phyloP scores from a whole-genome alignment of 2,888 invertebrate species.

The Bursaphelenchus okinawaensis region DNA sequence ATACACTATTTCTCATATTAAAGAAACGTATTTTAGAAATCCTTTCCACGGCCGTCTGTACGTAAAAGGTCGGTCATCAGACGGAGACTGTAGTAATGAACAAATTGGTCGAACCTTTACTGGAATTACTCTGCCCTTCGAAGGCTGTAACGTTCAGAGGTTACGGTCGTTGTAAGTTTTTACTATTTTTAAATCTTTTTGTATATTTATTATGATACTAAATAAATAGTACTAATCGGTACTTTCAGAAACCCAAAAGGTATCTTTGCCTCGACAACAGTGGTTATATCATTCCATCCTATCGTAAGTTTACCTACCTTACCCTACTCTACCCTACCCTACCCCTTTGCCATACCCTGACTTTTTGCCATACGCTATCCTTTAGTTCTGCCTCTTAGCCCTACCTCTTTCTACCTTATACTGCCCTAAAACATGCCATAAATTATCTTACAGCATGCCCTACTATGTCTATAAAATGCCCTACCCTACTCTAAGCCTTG shows the following conservation, averaged over 20 bases:
- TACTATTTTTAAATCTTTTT: neutral
- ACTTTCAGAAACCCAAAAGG: slow-evolving; percentile 26
- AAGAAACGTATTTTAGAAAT: slow-evolving; percentile 20
- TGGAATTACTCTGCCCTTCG: slow-evolving; percentile 27
- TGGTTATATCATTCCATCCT: slow-evolving; percentile 30
- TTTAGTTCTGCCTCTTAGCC: too few species aligned
- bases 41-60: slow-evolving; percentile 28
- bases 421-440: too few species aligned
- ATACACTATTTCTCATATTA: too few species aligned
- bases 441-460: too few species aligned
- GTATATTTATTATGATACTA: neutral
- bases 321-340: neutral
- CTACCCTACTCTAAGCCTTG: too few species aligned
- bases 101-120: slow-evolving; percentile 30
- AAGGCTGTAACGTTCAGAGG: slow-evolving; percentile 24
- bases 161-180: slow-evolving; percentile 26
- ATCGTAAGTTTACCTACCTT: slow-evolving; percentile 20
- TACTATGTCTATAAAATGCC: too few species aligned
- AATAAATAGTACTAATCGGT: neutral
- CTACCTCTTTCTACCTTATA: too few species aligned
- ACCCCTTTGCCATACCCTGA: too few species aligned
- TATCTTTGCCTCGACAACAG: slow-evolving; percentile 29
- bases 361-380: too few species aligned
- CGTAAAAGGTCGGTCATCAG: slow-evolving; percentile 41
- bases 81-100: slow-evolving; percentile 30